A percentile compares a stretch with the other conserved stretches of the same genome.
These are phyloP conservation scores for Odontophorus gujanensis DNA, from an alignment of 2,113 vertebrate genomes.

Conservation along the genomic window DNA sequence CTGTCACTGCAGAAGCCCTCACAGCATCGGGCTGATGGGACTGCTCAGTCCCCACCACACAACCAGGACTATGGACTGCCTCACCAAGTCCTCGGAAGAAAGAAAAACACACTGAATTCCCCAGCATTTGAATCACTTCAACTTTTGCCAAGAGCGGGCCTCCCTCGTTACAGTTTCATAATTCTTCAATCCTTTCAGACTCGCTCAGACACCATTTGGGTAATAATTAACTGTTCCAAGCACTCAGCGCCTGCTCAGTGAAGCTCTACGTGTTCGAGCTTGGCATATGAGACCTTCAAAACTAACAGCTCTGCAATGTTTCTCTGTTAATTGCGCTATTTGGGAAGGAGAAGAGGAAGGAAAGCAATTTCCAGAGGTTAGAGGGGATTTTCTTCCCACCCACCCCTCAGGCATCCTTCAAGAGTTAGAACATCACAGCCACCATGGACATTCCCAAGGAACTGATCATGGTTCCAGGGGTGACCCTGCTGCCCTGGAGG, in stretches of 20 bases:
- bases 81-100: slow-evolving; percentile 12
- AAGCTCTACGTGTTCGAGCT: neutral
- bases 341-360: slow-evolving; percentile 47
- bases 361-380: neutral
- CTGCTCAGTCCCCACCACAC: neutral
- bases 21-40: neutral
- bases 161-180: slow-evolving; percentile 56
- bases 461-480: neutral
- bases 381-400: neutral
- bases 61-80: neutral
- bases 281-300: neutral
- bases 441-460: neutral
- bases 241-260: neutral
- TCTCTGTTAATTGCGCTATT: neutral
- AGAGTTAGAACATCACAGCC: neutral
- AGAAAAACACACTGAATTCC: slow-evolving; percentile 53
- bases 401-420: fast-evolving
- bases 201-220: slow-evolving; percentile 46
- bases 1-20: neutral
- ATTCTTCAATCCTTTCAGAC: slow-evolving; percentile 17
- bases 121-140: slow-evolving; percentile 43
- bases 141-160: slow-evolving; percentile 29
- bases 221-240: slow-evolving; percentile 62
- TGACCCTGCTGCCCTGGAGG: neutral
- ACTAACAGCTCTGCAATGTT: neutral